Evolutionary conservation across 2,113 vertebrate species (phyloP), one percentile per base, ranked within the genome.

Genomic region (Labeo rohita): DNA sequence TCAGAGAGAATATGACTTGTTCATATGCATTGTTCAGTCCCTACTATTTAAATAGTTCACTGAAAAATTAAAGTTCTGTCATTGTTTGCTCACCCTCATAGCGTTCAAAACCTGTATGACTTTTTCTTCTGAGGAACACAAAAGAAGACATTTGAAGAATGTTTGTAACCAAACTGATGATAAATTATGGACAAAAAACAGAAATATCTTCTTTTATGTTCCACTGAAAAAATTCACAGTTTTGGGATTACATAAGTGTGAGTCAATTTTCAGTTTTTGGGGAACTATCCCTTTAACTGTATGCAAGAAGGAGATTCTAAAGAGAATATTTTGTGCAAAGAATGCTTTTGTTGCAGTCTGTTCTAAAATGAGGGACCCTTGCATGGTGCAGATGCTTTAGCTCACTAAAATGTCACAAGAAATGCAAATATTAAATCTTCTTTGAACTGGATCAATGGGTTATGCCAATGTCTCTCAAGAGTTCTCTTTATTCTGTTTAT

Each of bases 381-480:
- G 66, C 8, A 70, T 45, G 43, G 43, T 73, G 39, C 11, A 45
- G 2, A n/a, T 16, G 21, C 70, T 73, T n/a, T 73, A 11, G 18
- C 9, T 73, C 2, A 12, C 39, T 49, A 23, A 74, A 74, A 49
- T 47, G 21, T 74, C 21, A 47, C 8, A 73, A 21, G 66, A 70
- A 70, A 70, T 39, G 66, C 36, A 66, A 7, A 49, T 74, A 74
- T 74, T 74, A 45, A 74, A 74, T 74, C 72, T 49, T 6, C 72
- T 47, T 43, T 73, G 9, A 73, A 73, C 56, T 65, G n/a, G 63
- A 65, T 65, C 63, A 65, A 23, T 65, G 23, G 4, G 10, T 65
- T 65, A 11, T 28, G 63, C 4, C n/a, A 65, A 28, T 65, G n/a
- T 65, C 23, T 65, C 61, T 28, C 45, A 6, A n/a, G 39, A 73